Evolutionary conservation across 1,140 invertebrate species (phyloP).

Genomic region (Pararge aegeria): DNA sequence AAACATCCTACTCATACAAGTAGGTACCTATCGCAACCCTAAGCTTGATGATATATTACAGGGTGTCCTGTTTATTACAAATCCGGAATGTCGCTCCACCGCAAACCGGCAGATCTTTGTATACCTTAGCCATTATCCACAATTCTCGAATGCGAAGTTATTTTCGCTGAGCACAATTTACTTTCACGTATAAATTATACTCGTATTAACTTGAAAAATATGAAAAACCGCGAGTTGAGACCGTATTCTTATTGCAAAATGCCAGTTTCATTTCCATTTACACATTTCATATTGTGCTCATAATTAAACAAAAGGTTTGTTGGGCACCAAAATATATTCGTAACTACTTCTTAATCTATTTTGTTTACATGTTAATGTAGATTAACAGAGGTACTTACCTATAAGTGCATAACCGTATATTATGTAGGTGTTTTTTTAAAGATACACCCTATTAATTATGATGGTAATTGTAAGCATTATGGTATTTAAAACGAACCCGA

Average conservation of each 20-base stretch:
- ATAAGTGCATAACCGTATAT: no score
- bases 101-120: slow-evolving; percentile 10
- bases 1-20: no score
- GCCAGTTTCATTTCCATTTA: slow-evolving; percentile 9
- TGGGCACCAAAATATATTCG: no score
- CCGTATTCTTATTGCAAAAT: slow-evolving; percentile 14
- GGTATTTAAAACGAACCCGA: no score
- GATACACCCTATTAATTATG: no score
- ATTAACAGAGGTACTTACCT: no score
- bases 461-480: no score
- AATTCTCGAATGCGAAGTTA: slow-evolving; percentile 20
- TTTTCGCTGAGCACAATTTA: slow-evolving; percentile 31
- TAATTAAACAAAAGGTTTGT: neutral
- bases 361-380: no score
- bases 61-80: slow-evolving; percentile 9
- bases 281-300: neutral
- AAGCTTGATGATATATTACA: neutral
- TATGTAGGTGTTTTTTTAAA: no score
- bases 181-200: slow-evolving; percentile 35
- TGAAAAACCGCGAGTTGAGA: slow-evolving; percentile 12
- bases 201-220: slow-evolving; percentile 27
- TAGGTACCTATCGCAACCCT: slow-evolving; percentile 7
- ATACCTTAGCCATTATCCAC: slow-evolving; percentile 14
- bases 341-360: no score
- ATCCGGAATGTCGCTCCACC: slow-evolving; percentile 5